A percentile compares a stretch with the other conserved stretches of the same genome.
Evolutionary conservation across 1,140 invertebrate species (phyloP).

Genomic region (Cherax destructor): DNA sequence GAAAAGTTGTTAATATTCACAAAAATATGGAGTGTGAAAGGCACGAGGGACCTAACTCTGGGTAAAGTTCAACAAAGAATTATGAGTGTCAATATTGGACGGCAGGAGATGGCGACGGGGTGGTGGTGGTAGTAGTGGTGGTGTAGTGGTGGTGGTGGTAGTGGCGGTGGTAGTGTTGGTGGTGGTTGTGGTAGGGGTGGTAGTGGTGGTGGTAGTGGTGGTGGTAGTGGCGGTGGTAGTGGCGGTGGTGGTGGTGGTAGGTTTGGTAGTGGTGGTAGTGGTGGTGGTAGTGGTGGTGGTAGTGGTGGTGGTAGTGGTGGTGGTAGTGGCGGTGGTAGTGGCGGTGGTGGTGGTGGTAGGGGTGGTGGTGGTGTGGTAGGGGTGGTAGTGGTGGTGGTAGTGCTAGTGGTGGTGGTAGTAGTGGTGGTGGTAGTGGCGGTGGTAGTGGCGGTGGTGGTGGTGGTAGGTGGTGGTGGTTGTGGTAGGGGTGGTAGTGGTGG

Average conservation of each 20-base stretch:
- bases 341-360: background rate
- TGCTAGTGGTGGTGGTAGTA: background rate
- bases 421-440: background rate
- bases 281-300: background rate
- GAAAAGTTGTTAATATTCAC: slow-evolving; percentile 67
- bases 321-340: background rate
- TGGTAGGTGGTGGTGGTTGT: too few species aligned
- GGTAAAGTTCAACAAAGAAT: slow-evolving; percentile 63
- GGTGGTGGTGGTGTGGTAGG: too few species aligned
- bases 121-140: background rate
- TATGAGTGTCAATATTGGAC: slow-evolving; percentile 63
- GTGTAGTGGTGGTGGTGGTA: background rate
- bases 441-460: background rate
- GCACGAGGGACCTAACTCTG: slow-evolving; percentile 21
- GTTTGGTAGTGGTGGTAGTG: too few species aligned
- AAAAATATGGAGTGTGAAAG: slow-evolving; percentile 62
- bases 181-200: background rate
- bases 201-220: background rate
- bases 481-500: too few species aligned
- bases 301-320: background rate
- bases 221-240: too few species aligned
- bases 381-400: background rate
- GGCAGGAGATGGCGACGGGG: background rate
- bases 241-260: background rate
- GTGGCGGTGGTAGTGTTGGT: background rate